Evolutionary conservation across 2,113 vertebrate genomes (phyloP).

Genomic region (Formicarius rufipectus): DNA sequence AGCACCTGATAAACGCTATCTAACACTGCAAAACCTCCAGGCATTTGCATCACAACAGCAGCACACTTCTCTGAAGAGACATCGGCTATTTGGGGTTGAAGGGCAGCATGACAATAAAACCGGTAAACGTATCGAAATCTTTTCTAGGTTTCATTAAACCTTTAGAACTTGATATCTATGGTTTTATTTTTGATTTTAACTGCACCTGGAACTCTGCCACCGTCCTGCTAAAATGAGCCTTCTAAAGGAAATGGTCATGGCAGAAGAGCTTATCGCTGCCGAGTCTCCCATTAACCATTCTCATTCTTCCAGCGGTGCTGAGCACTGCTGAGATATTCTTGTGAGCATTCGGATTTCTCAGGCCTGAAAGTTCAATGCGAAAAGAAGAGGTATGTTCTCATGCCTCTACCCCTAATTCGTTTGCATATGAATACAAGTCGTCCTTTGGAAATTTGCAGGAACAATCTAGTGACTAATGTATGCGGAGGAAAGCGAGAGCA

Average conservation of each 20-base stretch:
- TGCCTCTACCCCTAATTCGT: not conserved
- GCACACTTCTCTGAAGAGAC: not conserved
- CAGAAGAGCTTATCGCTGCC: not conserved
- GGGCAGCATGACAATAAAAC: not conserved
- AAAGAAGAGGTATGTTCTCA: slow-evolving; percentile 29
- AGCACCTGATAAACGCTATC: not conserved
- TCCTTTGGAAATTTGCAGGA: slow-evolving; percentile 15
- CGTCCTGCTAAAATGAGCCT: not conserved
- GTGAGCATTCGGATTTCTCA: slow-evolving; percentile 6
- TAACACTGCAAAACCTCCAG: not conserved
- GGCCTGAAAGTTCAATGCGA: not conserved
- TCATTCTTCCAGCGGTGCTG: too few species aligned
- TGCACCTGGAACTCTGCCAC: not conserved
- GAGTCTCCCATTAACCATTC: not conserved
- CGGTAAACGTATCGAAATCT: not conserved
- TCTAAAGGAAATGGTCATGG: not conserved
- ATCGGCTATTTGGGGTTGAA: not conserved
- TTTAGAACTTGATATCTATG: not conserved
- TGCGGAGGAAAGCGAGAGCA: not conserved
- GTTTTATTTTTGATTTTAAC: not conserved
- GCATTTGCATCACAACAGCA: not conserved
- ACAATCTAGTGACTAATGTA: not conserved
- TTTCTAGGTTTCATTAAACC: not conserved
- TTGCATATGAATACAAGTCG: slow-evolving; percentile 13
- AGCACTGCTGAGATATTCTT: slow-evolving; percentile 22